Conservation (phyloP, 2,113 vertebrate genomes). For the Spea multiplicata region DNA sequence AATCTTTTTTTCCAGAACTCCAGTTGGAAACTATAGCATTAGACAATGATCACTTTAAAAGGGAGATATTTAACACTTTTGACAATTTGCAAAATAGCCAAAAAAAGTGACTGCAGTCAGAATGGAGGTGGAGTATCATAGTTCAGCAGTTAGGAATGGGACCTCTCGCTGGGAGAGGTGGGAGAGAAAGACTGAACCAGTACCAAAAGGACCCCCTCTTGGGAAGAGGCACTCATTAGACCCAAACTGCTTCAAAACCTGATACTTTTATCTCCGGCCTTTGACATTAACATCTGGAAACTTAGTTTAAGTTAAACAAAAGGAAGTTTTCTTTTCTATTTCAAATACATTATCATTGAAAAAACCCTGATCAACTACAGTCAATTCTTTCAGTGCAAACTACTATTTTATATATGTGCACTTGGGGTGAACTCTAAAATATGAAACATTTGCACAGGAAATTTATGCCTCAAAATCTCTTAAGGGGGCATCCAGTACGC, state of each 20-base stretch:
- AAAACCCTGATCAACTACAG: slow-evolving; percentile 63
- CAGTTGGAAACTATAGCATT: slow-evolving; percentile 57
- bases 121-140: slow-evolving; percentile 72
- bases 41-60: slow-evolving; percentile 60
- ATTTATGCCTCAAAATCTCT: slow-evolving; percentile 58
- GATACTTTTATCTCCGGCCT: slow-evolving; percentile 95
- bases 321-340: slow-evolving; percentile 87
- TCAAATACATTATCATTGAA: slow-evolving; percentile 68
- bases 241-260: slow-evolving; percentile 76
- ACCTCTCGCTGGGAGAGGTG: slow-evolving; percentile 73
- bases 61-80: slow-evolving; percentile 65
- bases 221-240: slow-evolving; percentile 76
- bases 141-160: slow-evolving; percentile 76
- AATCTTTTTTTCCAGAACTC: slow-evolving; percentile 50
- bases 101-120: slow-evolving; percentile 57
- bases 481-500: slow-evolving; percentile 60
- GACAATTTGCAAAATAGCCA: slow-evolving; percentile 70
- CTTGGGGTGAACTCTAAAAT: slow-evolving; percentile 75
- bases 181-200: slow-evolving; percentile 72
- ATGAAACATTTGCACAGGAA: slow-evolving; percentile 63
- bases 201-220: slow-evolving; percentile 74
- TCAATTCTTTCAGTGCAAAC: slow-evolving; percentile 59
- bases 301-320: slow-evolving; percentile 78
- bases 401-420: slow-evolving; percentile 67
- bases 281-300: slow-evolving; percentile 97